phyloP scores from a whole-genome alignment of 1,140 invertebrate species.

The Drosophila kanapiae region DNA sequence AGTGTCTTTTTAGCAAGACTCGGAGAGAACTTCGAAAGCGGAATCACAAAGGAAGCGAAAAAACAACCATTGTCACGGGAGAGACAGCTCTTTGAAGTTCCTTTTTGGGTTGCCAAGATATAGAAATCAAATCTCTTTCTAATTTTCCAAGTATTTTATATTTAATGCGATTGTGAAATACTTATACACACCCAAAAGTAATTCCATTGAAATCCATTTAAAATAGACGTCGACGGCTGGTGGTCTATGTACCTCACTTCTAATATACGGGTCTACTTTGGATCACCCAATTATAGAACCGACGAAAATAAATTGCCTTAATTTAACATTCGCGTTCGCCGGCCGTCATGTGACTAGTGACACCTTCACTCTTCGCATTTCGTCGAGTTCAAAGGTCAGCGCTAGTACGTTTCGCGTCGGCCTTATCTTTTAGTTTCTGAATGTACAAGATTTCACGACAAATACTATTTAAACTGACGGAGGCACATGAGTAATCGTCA shows the following conservation, averaged over 20 bases:
- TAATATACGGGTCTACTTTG: slow-evolving; percentile 10
- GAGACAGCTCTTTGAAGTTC: not conserved
- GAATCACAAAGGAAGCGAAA: not conserved
- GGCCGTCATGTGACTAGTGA: slow-evolving; percentile 45
- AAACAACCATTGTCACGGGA: not conserved
- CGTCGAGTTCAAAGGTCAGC: slow-evolving; percentile 36
- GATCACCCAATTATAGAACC: slow-evolving; percentile 43
- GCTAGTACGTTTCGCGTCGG: slow-evolving; percentile 8
- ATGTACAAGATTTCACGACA: slow-evolving; percentile 38
- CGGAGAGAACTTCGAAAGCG: too few species aligned
- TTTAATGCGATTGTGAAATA: slow-evolving; percentile 3
- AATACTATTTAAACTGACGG: not conserved
- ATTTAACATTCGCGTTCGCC: slow-evolving; percentile 40
- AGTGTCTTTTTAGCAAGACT: too few species aligned
- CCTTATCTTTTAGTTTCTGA: slow-evolving; percentile 20
- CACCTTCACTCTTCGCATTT: slow-evolving; percentile 21
- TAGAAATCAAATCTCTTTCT: not conserved
- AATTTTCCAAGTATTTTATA: not conserved
- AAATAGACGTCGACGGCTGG: not conserved
- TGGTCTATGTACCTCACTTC: slow-evolving; percentile 5
- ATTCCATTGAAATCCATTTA: slow-evolving; percentile 11
- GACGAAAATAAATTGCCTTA: slow-evolving; percentile 46
- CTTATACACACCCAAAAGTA: not conserved
- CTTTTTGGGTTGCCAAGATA: not conserved
- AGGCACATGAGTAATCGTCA: slow-evolving; percentile 66